These are phyloP conservation scores for Trimorus sp. DNA, from an alignment of 2,888 invertebrate species.

Conservation along the genomic window DNA sequence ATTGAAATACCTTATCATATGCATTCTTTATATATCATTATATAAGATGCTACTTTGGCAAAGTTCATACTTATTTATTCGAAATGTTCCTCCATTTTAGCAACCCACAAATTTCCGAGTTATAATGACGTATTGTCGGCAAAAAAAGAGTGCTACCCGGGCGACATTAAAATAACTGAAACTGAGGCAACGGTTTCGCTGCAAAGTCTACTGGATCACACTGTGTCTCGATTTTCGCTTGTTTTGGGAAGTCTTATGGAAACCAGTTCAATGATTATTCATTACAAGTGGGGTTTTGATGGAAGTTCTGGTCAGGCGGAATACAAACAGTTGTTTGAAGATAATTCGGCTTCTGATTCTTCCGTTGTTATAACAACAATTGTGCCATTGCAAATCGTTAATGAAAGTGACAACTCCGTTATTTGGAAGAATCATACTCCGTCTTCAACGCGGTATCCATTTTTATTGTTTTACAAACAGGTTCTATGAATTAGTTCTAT, in stretches of 20 bases:
- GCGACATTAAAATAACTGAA: constrained; percentile 3
- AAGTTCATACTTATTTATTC: background rate
- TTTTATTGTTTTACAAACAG: background rate
- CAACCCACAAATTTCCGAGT: background rate
- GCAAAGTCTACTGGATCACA: constrained; percentile 1
- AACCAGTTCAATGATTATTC: background rate
- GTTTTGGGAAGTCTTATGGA: background rate
- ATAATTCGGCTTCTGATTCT: background rate
- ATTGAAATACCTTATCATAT: too few relatives aligned
- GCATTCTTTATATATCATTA: too few relatives aligned
- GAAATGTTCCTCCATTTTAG: background rate
- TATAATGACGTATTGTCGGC: background rate
- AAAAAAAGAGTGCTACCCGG: constrained; percentile 5
- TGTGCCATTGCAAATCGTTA: constrained; percentile 21
- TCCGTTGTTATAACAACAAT: constrained; percentile 28
- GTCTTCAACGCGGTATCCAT: constrained; percentile 31
- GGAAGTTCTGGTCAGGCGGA: constrained; percentile 20
- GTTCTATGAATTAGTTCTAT: background rate
- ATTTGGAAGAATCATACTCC: constrained; percentile 40
- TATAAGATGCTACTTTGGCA: background rate
- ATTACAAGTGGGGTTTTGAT: constrained; percentile 26
- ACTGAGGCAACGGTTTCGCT: background rate
- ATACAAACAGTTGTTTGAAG: constrained; percentile 19
- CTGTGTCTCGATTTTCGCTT: background rate
- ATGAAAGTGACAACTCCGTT: background rate